These are phyloP conservation scores for Pyrrhia umbra DNA, from an alignment of 2,888 invertebrate species.

Conservation along the genomic window DNA sequence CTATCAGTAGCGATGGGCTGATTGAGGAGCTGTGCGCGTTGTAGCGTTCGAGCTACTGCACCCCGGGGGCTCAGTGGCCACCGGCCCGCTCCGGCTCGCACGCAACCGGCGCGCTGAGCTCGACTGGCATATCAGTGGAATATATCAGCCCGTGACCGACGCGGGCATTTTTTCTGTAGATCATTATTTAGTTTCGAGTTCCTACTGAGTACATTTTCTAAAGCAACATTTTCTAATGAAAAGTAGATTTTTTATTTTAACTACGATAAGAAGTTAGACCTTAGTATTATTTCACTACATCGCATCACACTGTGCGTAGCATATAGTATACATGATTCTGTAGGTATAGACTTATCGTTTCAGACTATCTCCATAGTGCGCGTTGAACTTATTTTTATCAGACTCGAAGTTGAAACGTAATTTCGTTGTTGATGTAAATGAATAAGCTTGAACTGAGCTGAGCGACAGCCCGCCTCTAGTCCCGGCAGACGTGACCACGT, in stretches of 20 bases:
- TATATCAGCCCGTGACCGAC: slow-evolving; percentile 62
- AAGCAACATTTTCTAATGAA: slow-evolving; percentile 65
- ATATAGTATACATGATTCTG: slow-evolving; percentile 43
- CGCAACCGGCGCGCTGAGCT: slow-evolving; percentile 61
- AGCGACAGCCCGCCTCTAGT: slow-evolving; percentile 54
- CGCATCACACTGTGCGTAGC: slow-evolving; percentile 47
- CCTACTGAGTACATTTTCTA: slow-evolving; percentile 69
- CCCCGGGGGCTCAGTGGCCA: slow-evolving; percentile 45
- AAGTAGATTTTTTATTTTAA: slow-evolving; percentile 69
- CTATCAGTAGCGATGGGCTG: slow-evolving; percentile 46
- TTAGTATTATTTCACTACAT: slow-evolving; percentile 50
- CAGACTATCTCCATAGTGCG: slow-evolving; percentile 24
- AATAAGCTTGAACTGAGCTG: not conserved
- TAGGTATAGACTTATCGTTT: slow-evolving; percentile 33
- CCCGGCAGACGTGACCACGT: slow-evolving; percentile 43
- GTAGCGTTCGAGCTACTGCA: slow-evolving; percentile 47
- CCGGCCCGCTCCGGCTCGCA: slow-evolving; percentile 50
- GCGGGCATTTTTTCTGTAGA: slow-evolving; percentile 58
- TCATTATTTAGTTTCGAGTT: slow-evolving; percentile 72
- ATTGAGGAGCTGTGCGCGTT: slow-evolving; percentile 40
- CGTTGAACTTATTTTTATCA: slow-evolving; percentile 39
- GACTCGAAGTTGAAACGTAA: slow-evolving; percentile 27
- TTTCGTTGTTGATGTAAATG: slow-evolving; percentile 31
- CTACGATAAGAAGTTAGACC: slow-evolving; percentile 55
- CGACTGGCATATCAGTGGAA: slow-evolving; percentile 75